Base-by-base conservation (phyloP, 2,113 vertebrate genomes). In the Pedetes capensis region DNA sequence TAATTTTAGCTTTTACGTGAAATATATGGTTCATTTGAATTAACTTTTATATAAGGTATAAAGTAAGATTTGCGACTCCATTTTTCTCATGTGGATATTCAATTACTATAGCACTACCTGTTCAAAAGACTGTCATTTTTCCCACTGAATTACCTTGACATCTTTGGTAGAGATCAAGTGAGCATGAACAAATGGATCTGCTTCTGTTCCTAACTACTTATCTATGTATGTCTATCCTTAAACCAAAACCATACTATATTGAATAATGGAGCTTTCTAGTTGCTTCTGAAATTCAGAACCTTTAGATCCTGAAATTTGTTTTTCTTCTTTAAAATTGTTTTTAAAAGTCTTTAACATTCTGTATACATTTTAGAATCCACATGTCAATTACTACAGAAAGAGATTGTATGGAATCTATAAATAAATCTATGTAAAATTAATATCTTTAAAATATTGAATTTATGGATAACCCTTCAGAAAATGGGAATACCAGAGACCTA, bases 51-150 rank as follows among this genome's bases (percentile, higher is more conserved):
- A n/a, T n/a, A n/a, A n/a, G n/a, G n/a, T n/a, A n/a, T n/a, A n/a
- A n/a, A n/a, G n/a, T n/a, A n/a, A n/a, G n/a, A n/a, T n/a, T n/a
- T n/a, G n/a, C n/a, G n/a, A n/a, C n/a, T 71, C 6, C 74, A 0
- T 16, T 81, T 71, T 69, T 86, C 53, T 20, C 34, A 83, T 81
- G 37, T 83, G 22, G 17, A 42, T 87, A 71, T 71, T 90, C 12
- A 78, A 20, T 93, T 82, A 53, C 39, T 51, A 5, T 51, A 91
- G 27, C 76, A 78, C 44, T 20, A 63, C 39, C 88, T 92, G 29
- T 66, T 74, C 47, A 78, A 82, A 95, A 94, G 44, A 49, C 16
- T 82, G n/a, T n/a, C n/a, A n/a, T n/a, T n/a, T n/a, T n/a, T n/a
- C n/a, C n/a, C n/a, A n/a, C n/a, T n/a, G n/a, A 81, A 66, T 72